Evolutionary conservation across 2,797 vertebrate genomes (phyloP), one percentile per base, ranked within the genome.

Genomic region (Eleutherodactylus coqui): DNA sequence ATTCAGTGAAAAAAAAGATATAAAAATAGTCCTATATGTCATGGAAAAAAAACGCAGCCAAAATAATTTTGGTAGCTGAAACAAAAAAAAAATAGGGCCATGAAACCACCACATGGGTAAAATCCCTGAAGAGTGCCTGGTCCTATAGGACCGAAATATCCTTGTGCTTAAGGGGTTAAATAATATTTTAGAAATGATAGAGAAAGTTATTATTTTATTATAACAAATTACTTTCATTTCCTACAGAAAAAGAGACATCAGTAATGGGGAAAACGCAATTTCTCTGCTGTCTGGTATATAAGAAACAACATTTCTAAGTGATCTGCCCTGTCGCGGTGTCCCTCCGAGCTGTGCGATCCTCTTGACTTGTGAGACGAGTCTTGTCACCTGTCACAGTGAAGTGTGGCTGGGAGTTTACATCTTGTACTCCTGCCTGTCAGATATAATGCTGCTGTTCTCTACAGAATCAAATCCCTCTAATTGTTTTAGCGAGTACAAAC

Each of bases 331-430:
- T 41, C 53, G 11, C 38, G 38, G 5, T 78, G 62, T 83, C 49
- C 21, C 64, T 72, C 51, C 62, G 51, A 78, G 85, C 85, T 70
- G 75, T 72, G 80, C 64, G 29, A 6, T 24, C 36, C 38, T 72
- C 17, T 13, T 75, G 16, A 60, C 62, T 53, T 67, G n/a, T 82
- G 60, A 86, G 73, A 87, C 53, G 14, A 29, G 47, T 79, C 75
- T 83, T 77, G 85, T 87, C 80, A 87, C 64, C 80, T 87, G 85
- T 87, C 85, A 83, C 85, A 83, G 34, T 72, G 85, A 86, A 83
- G 85, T 78, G 80, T 75, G 73, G 60, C 72, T 77, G 19, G 47
- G 45, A 14, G 60, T 43, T 69, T 45, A 70, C 9, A 38, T 77
- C 72, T 78, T 55, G 43, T 60, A 45, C 79, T 62, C 36, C 67